phyloP scores from a whole-genome alignment of 2,797 vertebrate species.

The Sandelia bainsii region DNA sequence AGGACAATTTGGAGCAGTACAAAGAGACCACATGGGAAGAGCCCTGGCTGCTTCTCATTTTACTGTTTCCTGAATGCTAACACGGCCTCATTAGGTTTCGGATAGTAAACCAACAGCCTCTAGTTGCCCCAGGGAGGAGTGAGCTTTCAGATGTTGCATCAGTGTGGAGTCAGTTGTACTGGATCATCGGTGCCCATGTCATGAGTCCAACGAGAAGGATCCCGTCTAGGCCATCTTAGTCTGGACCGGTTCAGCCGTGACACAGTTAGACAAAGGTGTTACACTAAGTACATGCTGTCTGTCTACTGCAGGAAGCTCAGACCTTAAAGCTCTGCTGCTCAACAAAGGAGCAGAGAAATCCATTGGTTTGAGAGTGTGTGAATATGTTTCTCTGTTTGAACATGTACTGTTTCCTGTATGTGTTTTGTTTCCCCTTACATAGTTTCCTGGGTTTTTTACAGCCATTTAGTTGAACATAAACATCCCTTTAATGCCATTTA shows the following conservation, averaged over 20 bases:
- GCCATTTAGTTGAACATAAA: constrained; percentile 51
- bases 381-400: neutral
- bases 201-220: constrained; percentile 47
- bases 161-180: constrained; percentile 71
- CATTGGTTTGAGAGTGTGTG: constrained; percentile 10
- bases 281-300: constrained; percentile 22
- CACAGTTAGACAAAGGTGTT: constrained; percentile 31
- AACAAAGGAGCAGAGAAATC: constrained; percentile 22
- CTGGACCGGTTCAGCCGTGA: constrained; percentile 25
- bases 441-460: constrained; percentile 17
- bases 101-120: constrained; percentile 60
- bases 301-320: constrained; percentile 46
- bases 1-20: constrained; percentile 61
- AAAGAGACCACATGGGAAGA: constrained; percentile 58
- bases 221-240: constrained; percentile 26
- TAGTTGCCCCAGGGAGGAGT: constrained; percentile 44
- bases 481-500: constrained; percentile 53
- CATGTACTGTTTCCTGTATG: constrained; percentile 7
- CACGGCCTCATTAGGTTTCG: constrained; percentile 62
- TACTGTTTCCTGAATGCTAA: constrained; percentile 62
- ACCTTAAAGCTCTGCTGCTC: constrained; percentile 50
- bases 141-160: constrained; percentile 78
- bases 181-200: constrained; percentile 54
- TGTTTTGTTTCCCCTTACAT: constrained; percentile 8
- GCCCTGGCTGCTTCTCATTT: constrained; percentile 54